phyloP scores from a whole-genome alignment of 2,797 vertebrate species.

The Netta rufina region DNA sequence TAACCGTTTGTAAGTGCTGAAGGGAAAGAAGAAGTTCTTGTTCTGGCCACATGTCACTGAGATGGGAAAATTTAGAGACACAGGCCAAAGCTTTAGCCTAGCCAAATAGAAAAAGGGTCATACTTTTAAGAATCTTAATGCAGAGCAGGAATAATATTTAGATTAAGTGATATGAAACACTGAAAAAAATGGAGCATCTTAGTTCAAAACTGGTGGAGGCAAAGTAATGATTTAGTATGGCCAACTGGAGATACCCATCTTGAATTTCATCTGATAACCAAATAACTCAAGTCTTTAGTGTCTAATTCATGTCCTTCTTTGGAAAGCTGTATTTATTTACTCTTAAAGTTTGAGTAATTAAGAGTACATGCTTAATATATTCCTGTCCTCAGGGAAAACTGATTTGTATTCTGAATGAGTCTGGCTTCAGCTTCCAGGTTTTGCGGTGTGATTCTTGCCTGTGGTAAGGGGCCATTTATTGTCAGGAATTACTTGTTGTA shows the following conservation, averaged over 20 bases:
- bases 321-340: background rate
- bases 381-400: background rate
- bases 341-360: background rate
- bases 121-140: background rate
- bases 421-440: background rate
- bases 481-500: background rate
- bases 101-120: background rate
- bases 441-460: background rate
- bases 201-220: background rate
- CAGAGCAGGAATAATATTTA: background rate
- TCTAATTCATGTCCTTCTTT: background rate
- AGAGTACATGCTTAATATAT: background rate
- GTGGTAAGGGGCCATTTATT: background rate
- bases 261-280: background rate
- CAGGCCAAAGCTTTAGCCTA: background rate
- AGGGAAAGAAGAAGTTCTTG: background rate
- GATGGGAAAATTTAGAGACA: background rate
- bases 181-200: background rate
- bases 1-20: background rate
- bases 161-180: background rate
- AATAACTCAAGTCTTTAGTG: background rate
- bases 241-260: rapidly evolving
- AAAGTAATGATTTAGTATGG: background rate
- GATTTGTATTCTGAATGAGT: background rate
- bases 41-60: too few species aligned